Base-by-base conservation (phyloP, 2,888 invertebrate genomes). In the Dorcus parallelipipedus region DNA sequence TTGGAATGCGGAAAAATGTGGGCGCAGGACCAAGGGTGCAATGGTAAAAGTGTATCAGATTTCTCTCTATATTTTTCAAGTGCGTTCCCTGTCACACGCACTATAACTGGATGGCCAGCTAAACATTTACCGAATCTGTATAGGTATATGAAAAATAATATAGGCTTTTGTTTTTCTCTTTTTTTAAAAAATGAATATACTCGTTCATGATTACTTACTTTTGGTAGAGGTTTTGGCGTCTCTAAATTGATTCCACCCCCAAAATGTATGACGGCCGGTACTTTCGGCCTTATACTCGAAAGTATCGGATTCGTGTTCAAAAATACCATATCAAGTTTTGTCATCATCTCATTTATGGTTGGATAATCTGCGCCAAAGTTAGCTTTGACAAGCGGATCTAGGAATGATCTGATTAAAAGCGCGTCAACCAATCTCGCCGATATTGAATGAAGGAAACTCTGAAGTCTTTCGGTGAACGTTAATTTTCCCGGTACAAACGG, bases 401-500 rank as follows among this genome's bases (percentile, higher is more conserved):
- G 62, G 58, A 58, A 60, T 2, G 71, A 70, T 50, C 70, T 60
- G 2, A 72, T 66, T 2, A 67, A 71, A 9, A 65, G 49, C 9
- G 69, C 61, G 53, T 67, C 69, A 14, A 63, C 62, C 7, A 33
- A 4, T 51, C 71, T 64, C 4, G 61, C 41, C 67, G 69, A 70
- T 6, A 73, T 14, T 38, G 67, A 66, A 57, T 71, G 73, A 4
- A 67, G 52, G 3, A 66, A 65, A 53, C 70, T 73, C 52, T 64
- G 65, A 4, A 73, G 52, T 48, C 74, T 61, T 59, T 79, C 76
- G 38, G 79, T 80, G 40, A 78, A 70, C 10, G 73, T 80, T 58
- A 82, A 64, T 59, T 80, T 76, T 45, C 77, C 73, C 56, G 76
- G 53, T 33, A 1, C 6, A 14, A 58, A 63, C 17, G 64, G 66